These are phyloP conservation scores for Porites cylindrica DNA, from an alignment of 92 coral and sea anemone genomes.

Conservation along the genomic window DNA sequence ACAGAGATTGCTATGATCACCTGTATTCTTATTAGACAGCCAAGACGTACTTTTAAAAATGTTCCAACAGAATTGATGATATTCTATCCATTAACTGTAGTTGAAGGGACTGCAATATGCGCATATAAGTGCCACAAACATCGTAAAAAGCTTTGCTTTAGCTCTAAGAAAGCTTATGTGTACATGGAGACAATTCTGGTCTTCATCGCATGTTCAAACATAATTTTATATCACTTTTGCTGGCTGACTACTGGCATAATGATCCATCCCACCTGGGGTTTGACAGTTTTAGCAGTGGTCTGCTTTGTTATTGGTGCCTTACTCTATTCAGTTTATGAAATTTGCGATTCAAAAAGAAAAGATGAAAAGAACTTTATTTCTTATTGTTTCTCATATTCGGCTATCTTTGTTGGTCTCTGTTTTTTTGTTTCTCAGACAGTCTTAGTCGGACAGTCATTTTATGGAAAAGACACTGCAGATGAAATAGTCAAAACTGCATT, in stretches of 20 bases:
- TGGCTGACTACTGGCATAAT: constrained; percentile 2
- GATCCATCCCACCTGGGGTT: background rate
- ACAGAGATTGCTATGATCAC: background rate
- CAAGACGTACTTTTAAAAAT: background rate
- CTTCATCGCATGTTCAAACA: background rate
- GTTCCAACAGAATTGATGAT: background rate
- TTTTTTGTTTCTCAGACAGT: background rate
- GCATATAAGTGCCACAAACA: background rate
- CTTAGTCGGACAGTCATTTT: too few species aligned
- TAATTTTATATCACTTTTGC: background rate
- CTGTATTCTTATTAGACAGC: background rate
- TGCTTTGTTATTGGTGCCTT: background rate
- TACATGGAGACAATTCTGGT: background rate
- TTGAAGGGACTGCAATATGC: background rate
- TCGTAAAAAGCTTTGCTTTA: too few species aligned
- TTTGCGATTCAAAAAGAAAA: background rate
- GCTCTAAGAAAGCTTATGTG: too few species aligned
- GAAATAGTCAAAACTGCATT: too few species aligned
- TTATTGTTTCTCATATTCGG: background rate
- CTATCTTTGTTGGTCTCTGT: constrained; percentile 12
- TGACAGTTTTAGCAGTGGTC: background rate
- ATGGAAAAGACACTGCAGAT: too few species aligned
- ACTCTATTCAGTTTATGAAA: background rate
- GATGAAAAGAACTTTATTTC: background rate
- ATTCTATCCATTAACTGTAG: too few species aligned